Evolutionary conservation across 2,797 vertebrate genomes (phyloP).

Genomic region (Oceanodroma leucorhoa): DNA sequence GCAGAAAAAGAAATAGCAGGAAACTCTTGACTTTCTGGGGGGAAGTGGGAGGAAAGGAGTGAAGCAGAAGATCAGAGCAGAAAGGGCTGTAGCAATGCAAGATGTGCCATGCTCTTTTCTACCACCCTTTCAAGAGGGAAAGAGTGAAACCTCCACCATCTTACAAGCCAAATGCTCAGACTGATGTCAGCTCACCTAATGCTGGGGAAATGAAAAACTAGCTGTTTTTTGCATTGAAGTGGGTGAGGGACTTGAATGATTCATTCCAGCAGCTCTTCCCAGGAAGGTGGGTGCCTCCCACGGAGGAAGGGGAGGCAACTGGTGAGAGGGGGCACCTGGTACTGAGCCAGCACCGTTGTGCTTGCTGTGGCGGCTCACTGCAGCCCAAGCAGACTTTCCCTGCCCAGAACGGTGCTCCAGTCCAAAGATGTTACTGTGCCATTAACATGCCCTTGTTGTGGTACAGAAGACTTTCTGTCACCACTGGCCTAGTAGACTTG

Average conservation of each 20-base stretch:
- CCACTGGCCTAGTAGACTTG: not conserved
- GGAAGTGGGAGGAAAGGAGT: not conserved
- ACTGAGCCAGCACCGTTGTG: not conserved
- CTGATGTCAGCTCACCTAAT: not conserved
- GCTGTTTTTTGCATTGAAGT: not conserved
- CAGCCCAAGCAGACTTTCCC: not conserved
- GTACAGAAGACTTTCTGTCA: not conserved
- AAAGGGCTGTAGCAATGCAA: not conserved
- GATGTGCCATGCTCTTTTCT: not conserved
- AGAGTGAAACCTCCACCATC: not conserved
- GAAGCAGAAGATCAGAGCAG: not conserved
- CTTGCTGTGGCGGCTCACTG: not conserved
- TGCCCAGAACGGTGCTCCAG: not conserved
- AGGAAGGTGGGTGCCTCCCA: not conserved
- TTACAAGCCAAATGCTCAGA: not conserved
- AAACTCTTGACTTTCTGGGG: not conserved
- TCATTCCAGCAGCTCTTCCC: not conserved
- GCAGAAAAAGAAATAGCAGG: not conserved
- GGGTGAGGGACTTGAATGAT: not conserved
- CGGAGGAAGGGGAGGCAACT: not conserved
- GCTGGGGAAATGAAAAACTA: not conserved
- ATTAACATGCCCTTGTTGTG: not conserved
- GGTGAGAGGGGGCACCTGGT: not conserved
- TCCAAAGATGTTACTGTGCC: not conserved
- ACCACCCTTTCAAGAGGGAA: not conserved